Percentiles rank a stretch among this genome's conserved stretches.
These are phyloP conservation scores for Amphiprion ocellaris DNA, from an alignment of 2,113 vertebrate species.

Conservation along the genomic window DNA sequence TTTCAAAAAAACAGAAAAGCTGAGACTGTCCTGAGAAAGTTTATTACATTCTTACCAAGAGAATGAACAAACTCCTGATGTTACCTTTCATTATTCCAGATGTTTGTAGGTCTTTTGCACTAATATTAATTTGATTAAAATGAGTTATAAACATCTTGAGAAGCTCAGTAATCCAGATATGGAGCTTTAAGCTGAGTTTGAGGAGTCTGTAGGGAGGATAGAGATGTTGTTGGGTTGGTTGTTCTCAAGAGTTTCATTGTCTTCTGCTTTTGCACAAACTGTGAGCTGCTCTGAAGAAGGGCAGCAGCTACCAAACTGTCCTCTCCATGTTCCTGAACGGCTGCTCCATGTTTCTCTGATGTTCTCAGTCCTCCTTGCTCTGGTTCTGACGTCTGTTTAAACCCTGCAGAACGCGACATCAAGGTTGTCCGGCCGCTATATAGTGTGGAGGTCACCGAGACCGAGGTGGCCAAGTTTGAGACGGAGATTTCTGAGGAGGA, in stretches of 20 bases:
- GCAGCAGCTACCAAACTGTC: conserved; percentile 42
- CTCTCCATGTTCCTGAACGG: not conserved
- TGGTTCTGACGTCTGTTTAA: conserved; percentile 18
- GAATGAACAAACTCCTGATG: no score
- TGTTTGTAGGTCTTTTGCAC: no score
- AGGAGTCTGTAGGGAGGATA: no score
- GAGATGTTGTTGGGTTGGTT: conserved; percentile 22
- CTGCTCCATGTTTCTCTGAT: not conserved
- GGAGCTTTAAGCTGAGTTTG: no score
- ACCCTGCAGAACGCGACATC: conserved; percentile 92
- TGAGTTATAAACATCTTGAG: no score
- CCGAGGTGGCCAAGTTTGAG: conserved; percentile 94
- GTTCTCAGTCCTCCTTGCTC: no score
- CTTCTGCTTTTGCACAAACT: conserved; percentile 38
- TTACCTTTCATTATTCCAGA: no score
- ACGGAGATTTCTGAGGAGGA: conserved; percentile 96
- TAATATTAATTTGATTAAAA: no score
- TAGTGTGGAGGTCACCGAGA: conserved; percentile 97
- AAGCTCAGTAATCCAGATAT: no score
- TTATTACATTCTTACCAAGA: no score
- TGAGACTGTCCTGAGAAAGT: no score
- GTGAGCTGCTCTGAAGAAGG: conserved; percentile 53
- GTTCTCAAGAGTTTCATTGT: not conserved
- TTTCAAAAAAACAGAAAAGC: no score
- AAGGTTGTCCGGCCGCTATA: conserved; percentile 92